Base-by-base conservation (phyloP, 2,888 invertebrate species). In the Pyralis farinalis region DNA sequence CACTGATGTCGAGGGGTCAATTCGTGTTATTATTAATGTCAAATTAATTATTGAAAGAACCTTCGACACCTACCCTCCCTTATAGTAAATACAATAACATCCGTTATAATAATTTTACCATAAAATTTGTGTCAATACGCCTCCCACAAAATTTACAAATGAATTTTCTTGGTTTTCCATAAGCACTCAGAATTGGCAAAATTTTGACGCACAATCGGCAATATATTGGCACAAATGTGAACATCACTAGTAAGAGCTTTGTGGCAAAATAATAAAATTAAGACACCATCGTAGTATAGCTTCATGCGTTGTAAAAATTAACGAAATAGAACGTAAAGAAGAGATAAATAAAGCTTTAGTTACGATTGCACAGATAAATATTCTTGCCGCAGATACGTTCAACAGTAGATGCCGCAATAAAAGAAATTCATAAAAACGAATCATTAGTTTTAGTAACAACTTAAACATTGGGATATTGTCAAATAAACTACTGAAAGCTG, bases 1-100 rank as follows among this genome's bases (percentile, higher is more conserved):
- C 68, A 62, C 56, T 71, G 80, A 72, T 81, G 82, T 80, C 82
- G 79, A 78, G 68, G 83, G 83, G 61, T 80, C 71, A 50, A 16
- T 43, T 52, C 44, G 45, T 57, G 51, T 56, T 63, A 61, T 65
- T 53, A 46, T 60, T 63, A 48, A 63, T 66, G 53, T 68, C 65
- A 62, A 64, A 65, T 65, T 67, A 69, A 73, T 63, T 64, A 53
- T 62, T 52, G 53, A 64, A 58, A 55, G 78, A 71, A 2, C 82
- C 81, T 77, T 82, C 78, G 85, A 77, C 81, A 77, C 59, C 70
- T 58, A 58, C 56, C 64, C 52, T 58, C 59, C 58, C 59, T 40
- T 4, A 16, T 58, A 49, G 50, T 40, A 40, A 27, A 47, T 47
- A 51, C 47, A 40, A 29, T 33, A 33, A 20, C 16, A 16, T 33